These are phyloP conservation scores for Iselma pallidipennis DNA, from an alignment of 2,888 invertebrate species.

Conservation along the genomic window DNA sequence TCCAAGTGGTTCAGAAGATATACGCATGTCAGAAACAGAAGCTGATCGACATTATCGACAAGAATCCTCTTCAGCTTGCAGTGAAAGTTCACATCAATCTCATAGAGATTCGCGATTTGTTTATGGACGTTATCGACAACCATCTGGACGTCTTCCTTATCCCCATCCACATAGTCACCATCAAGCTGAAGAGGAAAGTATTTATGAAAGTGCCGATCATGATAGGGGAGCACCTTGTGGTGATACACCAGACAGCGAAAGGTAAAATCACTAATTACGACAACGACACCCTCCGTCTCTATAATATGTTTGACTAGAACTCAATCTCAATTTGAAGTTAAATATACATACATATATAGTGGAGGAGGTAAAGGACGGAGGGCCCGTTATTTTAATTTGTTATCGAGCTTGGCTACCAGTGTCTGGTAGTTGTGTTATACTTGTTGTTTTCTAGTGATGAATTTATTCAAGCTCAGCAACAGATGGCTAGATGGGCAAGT, in stretches of 20 bases:
- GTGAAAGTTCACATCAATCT: conserved; percentile 76
- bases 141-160: conserved; percentile 49
- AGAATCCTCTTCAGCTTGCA: conserved; percentile 73
- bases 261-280: conserved; percentile 61
- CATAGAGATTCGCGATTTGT: conserved; percentile 76
- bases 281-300: not conserved
- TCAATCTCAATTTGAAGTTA: no score
- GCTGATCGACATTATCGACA: conserved; percentile 74
- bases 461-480: conserved; percentile 97
- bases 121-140: conserved; percentile 67
- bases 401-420: conserved; percentile 33
- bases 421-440: conserved; percentile 69
- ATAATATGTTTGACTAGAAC: no score
- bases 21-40: conserved; percentile 86
- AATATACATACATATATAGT: no score
- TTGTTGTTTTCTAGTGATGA: conserved; percentile 93
- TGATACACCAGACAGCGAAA: conserved; percentile 87
- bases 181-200: conserved; percentile 77
- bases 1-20: conserved; percentile 89
- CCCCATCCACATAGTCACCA: conserved; percentile 56
- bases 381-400: not conserved
- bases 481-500: conserved; percentile 94
- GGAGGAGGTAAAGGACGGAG: not conserved
- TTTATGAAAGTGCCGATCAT: conserved; percentile 84
- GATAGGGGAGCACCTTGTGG: conserved; percentile 69